Evolutionary conservation across 2,113 vertebrate genomes (phyloP), one percentile per base, ranked within the genome.

Genomic region (Pristiophorus japonicus): DNA sequence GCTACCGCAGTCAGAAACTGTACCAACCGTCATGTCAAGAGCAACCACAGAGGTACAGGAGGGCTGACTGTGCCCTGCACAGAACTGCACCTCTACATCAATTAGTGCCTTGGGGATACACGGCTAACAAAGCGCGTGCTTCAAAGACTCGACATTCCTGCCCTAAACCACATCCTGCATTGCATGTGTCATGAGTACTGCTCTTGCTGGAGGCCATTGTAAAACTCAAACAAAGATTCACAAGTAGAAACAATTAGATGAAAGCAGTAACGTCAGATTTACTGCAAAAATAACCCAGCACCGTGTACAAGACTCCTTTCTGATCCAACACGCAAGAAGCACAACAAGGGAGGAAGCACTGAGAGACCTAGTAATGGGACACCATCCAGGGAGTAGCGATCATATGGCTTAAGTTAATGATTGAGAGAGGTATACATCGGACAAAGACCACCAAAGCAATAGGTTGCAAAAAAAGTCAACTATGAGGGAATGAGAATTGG

Each of bases 141-240:
- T 38, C 88, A 91, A 8, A 91, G 1, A 18, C 59, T 63, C 59
- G 1, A 22, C 30, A 20, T 63, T 91, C 88, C 88, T 22, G 7
- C 59, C 27, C 59, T 7, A 63, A 91, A 91, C 88, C 88, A 91
- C 88, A 91, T 63, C 88, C 88, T 91, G 88, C 10, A 38, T 38
- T 14, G 20, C 12, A 91, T n/a, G 4, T 42, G n/a, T 42, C 75
- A 42, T 18, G 1, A 63, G 34, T 14, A 59, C 30, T 34, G 24
- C 45, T 87, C 84, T 87, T 51, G 24, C 59, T 91, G 88, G 18
- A 91, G 34, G 34, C 34, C 30, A 62, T 91, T 63, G 38, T 8
- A 63, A 91, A 91, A 91, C 34, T 34, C 5, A 3, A 38, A 63
- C 38, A 30, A n/a, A 1, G 0, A 18, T 62, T 34, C 88, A 18